Evolutionary conservation across 2,113 vertebrate genomes (phyloP).

Genomic region (Varanus salvator): DNA sequence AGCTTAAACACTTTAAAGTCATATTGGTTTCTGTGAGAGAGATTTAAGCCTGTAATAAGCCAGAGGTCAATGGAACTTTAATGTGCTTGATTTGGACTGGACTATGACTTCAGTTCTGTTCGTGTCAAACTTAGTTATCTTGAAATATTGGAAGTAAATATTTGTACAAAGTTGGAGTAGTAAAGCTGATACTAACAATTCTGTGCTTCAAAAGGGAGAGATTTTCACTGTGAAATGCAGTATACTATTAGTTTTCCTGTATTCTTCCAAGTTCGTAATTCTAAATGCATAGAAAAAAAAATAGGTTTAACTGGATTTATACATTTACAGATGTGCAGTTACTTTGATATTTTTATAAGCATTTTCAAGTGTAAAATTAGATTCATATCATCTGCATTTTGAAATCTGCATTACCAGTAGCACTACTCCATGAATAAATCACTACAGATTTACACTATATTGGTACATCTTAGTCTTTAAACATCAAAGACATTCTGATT

Average conservation of each 20-base stretch:
- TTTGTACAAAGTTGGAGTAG: conserved; percentile 35
- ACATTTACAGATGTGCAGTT: conserved; percentile 63
- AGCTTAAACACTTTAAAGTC: background rate
- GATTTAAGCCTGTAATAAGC: background rate
- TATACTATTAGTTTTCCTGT: conserved; percentile 11
- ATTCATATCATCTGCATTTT: conserved; percentile 51
- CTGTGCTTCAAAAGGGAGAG: conserved; percentile 4
- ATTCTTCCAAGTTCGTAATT: conserved; percentile 47
- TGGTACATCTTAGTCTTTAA: conserved; percentile 46
- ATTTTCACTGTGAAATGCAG: conserved; percentile 27
- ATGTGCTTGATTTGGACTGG: background rate
- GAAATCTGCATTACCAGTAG: conserved; percentile 50
- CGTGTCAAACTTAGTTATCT: conserved; percentile 33
- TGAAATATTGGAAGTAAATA: conserved; percentile 26
- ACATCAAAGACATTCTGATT: conserved; percentile 36
- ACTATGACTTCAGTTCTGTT: conserved; percentile 3
- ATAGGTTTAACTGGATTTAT: conserved; percentile 61
- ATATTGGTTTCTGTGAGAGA: background rate
- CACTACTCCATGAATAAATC: conserved; percentile 40
- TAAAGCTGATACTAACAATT: background rate
- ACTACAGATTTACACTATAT: conserved; percentile 46
- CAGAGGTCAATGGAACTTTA: background rate
- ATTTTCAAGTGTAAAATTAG: conserved; percentile 61
- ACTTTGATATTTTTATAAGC: conserved; percentile 76
- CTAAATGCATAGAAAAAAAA: conserved; percentile 35